phyloP scores from a whole-genome alignment of 2,888 invertebrate genomes.

The Oscheius myriophilus region DNA sequence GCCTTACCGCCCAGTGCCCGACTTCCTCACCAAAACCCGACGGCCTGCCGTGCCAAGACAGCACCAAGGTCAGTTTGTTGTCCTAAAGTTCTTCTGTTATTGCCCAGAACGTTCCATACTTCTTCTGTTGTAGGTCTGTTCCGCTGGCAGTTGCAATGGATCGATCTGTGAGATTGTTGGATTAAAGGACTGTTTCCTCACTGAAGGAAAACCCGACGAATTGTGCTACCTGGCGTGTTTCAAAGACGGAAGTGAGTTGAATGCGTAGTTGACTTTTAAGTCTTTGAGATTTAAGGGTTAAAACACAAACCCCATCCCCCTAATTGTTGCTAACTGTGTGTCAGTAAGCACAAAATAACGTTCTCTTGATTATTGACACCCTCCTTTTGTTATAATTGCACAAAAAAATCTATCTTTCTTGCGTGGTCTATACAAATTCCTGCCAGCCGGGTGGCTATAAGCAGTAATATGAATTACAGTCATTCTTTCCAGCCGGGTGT shows the following conservation, averaged over 20 bases:
- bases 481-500: no score
- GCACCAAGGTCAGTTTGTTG: slow-evolving; percentile 93
- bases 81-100: slow-evolving; percentile 73
- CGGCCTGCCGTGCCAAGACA: slow-evolving; percentile 94
- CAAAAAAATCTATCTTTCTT: no score
- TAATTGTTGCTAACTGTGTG: no score
- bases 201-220: slow-evolving; percentile 77
- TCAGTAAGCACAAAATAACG: no score
- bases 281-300: no score
- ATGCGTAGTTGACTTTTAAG: no score
- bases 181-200: slow-evolving; percentile 92
- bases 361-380: neutral
- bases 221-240: slow-evolving; percentile 94
- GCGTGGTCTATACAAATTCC: no score
- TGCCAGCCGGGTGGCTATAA: no score
- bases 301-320: no score
- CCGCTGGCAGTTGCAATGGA: slow-evolving; percentile 80
- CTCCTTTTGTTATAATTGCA: no score
- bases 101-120: no score
- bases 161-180: slow-evolving; percentile 95
- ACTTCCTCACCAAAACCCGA: slow-evolving; percentile 84
- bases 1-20: slow-evolving; percentile 84
- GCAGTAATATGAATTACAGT: no score
- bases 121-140: slow-evolving; percentile 37
- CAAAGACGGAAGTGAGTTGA: slow-evolving; percentile 67